A percentile compares a stretch with the other conserved stretches of the same genome.
These are phyloP conservation scores for Hexactinellida sp. DNA, from an alignment of 37 sponge, comb jelly and placozoan species.

Conservation along the genomic window DNA sequence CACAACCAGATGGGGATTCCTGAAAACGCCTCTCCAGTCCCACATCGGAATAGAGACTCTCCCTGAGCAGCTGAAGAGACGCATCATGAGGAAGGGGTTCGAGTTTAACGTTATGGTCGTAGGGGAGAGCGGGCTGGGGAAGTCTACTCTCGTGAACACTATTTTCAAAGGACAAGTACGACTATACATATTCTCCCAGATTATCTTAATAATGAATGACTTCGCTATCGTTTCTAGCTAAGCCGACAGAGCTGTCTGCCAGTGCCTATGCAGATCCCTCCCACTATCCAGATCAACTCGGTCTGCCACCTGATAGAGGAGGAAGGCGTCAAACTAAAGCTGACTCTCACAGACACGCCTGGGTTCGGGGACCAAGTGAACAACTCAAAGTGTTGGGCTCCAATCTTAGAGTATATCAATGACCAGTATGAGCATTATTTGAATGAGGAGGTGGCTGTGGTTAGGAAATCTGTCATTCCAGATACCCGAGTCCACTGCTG, in stretches of 20 bases:
- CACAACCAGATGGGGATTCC: conserved; percentile 86
- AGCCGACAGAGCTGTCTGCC: conserved; percentile 74
- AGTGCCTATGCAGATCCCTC: conserved; percentile 57
- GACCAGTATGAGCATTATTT: conserved; percentile 94
- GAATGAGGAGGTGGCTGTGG: conserved; percentile 84
- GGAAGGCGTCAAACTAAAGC: conserved; percentile 75
- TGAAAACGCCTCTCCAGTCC: conserved; percentile 73
- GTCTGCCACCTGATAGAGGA: conserved; percentile 96
- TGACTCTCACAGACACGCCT: conserved; percentile 95
- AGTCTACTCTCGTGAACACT: conserved; percentile 92
- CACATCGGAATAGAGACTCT: conserved; percentile 91
- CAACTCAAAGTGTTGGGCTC: conserved; percentile 75
- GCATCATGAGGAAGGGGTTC: conserved; percentile 73
- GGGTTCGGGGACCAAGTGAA: conserved; percentile 98
- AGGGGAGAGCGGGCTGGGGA: conserved; percentile 88
- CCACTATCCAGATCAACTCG: conserved; percentile 77
- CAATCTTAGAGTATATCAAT: conserved; percentile 84
- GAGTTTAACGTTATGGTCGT: conserved; percentile 95
- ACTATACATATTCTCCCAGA: background rate
- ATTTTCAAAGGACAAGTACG: conserved; percentile 46
- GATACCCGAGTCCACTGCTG: conserved; percentile 93
- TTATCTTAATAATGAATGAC: background rate
- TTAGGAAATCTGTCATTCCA: conserved; percentile 76
- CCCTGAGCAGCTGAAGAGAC: conserved; percentile 79
- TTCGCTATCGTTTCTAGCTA: conserved; percentile 36